A percentile compares a stretch with the other conserved stretches of the same genome.
These are phyloP conservation scores for Xiphias gladius DNA, from an alignment of 2,113 vertebrate genomes.

Conservation along the genomic window DNA sequence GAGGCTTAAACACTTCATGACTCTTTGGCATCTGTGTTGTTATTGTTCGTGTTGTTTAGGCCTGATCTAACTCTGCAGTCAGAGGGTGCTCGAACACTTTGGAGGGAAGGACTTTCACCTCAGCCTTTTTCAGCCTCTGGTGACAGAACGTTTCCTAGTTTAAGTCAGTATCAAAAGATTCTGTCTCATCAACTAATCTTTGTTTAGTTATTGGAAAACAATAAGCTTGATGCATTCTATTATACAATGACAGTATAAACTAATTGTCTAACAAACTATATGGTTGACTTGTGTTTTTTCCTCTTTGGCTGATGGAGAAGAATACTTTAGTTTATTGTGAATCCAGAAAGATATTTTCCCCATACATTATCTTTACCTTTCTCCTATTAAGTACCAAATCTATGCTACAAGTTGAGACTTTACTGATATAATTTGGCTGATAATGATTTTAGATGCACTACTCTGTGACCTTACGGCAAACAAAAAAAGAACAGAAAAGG, in stretches of 20 bases:
- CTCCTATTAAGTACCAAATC: constrained; percentile 24
- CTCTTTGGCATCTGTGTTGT: constrained; percentile 10
- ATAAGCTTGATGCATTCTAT: no score
- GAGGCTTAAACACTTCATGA: not conserved
- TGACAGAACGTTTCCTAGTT: not conserved
- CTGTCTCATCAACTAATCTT: not conserved
- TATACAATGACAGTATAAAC: not conserved
- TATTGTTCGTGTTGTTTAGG: constrained; percentile 31
- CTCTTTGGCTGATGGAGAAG: not conserved
- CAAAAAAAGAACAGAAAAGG: constrained; percentile 1
- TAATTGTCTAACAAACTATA: not conserved
- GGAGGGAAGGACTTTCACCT: constrained; percentile 8
- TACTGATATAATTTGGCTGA: constrained; percentile 35
- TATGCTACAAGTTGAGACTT: constrained; percentile 18
- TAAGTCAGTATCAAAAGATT: not conserved
- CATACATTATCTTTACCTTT: constrained; percentile 29
- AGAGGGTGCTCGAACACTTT: not conserved
- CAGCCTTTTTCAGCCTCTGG: constrained; percentile 27
- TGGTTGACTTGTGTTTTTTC: not conserved
- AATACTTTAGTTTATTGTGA: not conserved
- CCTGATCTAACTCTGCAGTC: constrained; percentile 20
- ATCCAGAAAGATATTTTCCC: not conserved
- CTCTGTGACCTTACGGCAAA: constrained; percentile 55
- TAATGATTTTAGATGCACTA: constrained; percentile 51
- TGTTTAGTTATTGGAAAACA: constrained; percentile 1